Evolutionary conservation across 2,888 invertebrate species (phyloP).

Genomic region (Steinernema hermaphroditum): DNA sequence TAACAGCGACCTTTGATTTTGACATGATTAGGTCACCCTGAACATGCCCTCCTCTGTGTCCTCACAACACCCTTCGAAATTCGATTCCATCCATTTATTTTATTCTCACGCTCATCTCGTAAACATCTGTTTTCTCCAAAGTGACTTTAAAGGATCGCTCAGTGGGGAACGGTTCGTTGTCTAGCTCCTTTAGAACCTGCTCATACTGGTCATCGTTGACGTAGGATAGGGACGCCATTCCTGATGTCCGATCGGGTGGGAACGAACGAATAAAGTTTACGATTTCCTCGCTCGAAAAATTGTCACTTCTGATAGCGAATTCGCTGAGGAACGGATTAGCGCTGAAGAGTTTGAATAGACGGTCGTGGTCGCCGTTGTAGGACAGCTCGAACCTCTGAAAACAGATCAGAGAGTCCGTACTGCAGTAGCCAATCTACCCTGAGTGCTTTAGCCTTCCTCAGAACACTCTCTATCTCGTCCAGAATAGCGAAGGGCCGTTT

Average conservation of each 20-base stretch:
- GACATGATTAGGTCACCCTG: too few relatives aligned
- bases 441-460: neutral
- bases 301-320: slow-evolving; percentile 1
- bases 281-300: slow-evolving; percentile 7
- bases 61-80: too few relatives aligned
- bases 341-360: neutral
- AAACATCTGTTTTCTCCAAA: neutral
- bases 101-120: neutral
- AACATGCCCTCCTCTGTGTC: too few relatives aligned
- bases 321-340: neutral
- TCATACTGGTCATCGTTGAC: slow-evolving; percentile 18
- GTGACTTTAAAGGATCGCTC: neutral
- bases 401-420: too few relatives aligned
- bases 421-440: neutral
- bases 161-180: neutral
- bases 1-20: too few relatives aligned
- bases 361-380: slow-evolving; percentile 24
- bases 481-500: neutral
- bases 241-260: neutral
- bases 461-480: neutral
- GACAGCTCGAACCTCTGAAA: slow-evolving; percentile 2
- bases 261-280: neutral
- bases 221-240: neutral
- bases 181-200: neutral
- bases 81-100: neutral